phyloP scores from a whole-genome alignment of 2,888 invertebrate genomes.

The Prenolepis imparis region DNA sequence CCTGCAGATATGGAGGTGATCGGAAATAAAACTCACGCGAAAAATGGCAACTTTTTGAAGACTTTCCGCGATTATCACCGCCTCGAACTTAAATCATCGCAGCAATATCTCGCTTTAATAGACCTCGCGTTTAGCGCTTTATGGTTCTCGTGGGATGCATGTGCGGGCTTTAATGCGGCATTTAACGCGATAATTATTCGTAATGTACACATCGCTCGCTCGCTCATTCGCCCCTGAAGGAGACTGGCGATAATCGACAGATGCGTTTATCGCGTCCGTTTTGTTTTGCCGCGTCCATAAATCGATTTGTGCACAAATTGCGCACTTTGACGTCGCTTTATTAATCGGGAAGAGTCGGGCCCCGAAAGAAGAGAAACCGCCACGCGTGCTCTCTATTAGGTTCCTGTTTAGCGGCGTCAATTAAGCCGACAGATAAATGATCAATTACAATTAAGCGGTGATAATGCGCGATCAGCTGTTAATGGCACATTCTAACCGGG shows the following conservation, averaged over 20 bases:
- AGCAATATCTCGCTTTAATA: constrained; percentile 43
- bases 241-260: constrained; percentile 56
- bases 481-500: constrained; percentile 58
- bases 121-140: constrained; percentile 13
- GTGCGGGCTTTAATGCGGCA: constrained; percentile 41
- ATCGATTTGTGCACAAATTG: constrained; percentile 57
- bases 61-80: not conserved
- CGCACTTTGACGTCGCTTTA: constrained; percentile 53
- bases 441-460: constrained; percentile 65
- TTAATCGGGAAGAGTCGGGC: constrained; percentile 52
- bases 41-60: not conserved
- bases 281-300: constrained; percentile 54
- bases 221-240: constrained; percentile 29
- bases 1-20: not conserved
- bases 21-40: not conserved
- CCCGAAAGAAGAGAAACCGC: constrained; percentile 33
- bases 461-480: constrained; percentile 62
- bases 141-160: constrained; percentile 19
- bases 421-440: constrained; percentile 64
- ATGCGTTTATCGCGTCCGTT: constrained; percentile 45
- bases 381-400: constrained; percentile 30
- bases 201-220: constrained; percentile 34
- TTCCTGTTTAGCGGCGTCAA: constrained; percentile 47
- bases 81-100: constrained; percentile 16
- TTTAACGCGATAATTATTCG: constrained; percentile 53